Conservation (phyloP, 2,113 vertebrate genomes). For the Mellivora capensis region DNA sequence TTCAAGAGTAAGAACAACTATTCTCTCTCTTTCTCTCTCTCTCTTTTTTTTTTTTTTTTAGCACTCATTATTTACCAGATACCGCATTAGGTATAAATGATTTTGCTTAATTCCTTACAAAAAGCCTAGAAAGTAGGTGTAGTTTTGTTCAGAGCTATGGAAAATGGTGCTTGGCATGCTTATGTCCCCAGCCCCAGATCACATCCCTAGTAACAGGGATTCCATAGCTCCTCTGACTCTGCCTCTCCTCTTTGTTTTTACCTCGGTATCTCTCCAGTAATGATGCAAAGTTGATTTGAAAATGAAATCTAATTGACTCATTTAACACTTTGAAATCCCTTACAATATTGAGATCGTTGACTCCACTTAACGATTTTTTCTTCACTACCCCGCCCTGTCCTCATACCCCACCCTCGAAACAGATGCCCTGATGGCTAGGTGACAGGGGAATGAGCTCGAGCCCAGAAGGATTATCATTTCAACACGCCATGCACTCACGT, state of each 20-base stretch:
- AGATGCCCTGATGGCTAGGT: background rate
- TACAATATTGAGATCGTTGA: background rate
- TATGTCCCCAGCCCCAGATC: background rate
- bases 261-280: background rate
- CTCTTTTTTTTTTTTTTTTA: background rate
- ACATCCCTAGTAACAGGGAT: background rate
- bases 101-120: background rate
- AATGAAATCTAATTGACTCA: background rate
- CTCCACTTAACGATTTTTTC: background rate
- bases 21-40: too few species aligned
- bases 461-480: background rate
- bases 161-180: background rate
- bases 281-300: background rate
- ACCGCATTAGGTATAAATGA: background rate
- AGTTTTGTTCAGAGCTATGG: background rate
- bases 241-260: background rate
- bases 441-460: accelerated
- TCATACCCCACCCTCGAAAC: background rate
- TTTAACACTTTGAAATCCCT: background rate
- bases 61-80: background rate
- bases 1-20: background rate
- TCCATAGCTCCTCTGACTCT: background rate
- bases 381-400: too few species aligned
- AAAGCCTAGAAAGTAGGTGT: background rate
- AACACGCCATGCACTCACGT: background rate